phyloP scores from a whole-genome alignment of 1,140 invertebrate species.

The Bursaphelenchus mucronatus region DNA sequence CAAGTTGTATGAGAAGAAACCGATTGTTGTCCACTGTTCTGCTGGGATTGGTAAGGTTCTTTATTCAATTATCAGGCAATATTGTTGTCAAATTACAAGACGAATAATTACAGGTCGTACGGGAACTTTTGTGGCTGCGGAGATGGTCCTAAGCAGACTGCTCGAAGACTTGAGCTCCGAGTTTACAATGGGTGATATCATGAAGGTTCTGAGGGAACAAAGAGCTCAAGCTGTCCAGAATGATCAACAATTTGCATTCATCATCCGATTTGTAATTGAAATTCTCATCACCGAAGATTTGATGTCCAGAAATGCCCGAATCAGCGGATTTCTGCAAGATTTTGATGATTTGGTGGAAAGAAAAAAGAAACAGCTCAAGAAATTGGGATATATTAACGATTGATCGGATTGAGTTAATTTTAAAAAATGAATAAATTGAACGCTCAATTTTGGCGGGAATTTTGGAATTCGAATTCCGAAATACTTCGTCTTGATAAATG shows the following conservation, averaged over 20 bases:
- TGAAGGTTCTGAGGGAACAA: slow-evolving; percentile 34
- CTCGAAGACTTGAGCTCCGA: slow-evolving; percentile 25
- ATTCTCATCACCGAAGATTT: slow-evolving; percentile 25
- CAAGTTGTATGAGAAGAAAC: slow-evolving; percentile 36
- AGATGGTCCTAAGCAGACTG: slow-evolving; percentile 32
- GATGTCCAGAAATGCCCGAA: slow-evolving; percentile 7
- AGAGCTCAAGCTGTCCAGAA: slow-evolving; percentile 37
- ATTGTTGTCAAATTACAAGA: slow-evolving; percentile 10
- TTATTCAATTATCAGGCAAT: background rate
- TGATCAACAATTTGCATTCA: slow-evolving; percentile 32
- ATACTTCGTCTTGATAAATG: no score
- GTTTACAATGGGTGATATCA: slow-evolving; percentile 31
- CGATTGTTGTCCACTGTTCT: slow-evolving; percentile 35
- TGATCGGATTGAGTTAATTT: no score
- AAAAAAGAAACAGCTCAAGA: slow-evolving; percentile 21
- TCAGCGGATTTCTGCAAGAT: slow-evolving; percentile 30
- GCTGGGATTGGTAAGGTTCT: slow-evolving; percentile 32
- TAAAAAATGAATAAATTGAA: no score
- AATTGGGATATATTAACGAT: no score
- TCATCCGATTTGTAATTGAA: slow-evolving; percentile 32
- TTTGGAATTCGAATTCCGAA: no score
- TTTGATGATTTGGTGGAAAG: slow-evolving; percentile 31
- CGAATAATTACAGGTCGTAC: slow-evolving; percentile 35
- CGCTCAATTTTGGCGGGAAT: no score
- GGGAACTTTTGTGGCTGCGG: slow-evolving; percentile 44